Evolutionary conservation across 2,888 invertebrate species (phyloP).

Genomic region (Tenthredo amoena): DNA sequence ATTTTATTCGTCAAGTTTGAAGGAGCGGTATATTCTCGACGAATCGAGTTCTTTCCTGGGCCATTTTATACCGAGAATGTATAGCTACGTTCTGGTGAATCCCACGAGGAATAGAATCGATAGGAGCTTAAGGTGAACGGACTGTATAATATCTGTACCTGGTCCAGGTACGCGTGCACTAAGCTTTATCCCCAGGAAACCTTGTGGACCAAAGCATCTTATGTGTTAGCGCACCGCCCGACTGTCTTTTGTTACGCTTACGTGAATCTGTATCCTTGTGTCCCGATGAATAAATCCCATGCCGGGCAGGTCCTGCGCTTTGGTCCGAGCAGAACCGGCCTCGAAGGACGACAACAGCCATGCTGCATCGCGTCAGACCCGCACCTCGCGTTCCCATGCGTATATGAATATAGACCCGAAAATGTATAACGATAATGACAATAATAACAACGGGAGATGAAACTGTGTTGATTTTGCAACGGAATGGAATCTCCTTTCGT

Average conservation of each 20-base stretch:
- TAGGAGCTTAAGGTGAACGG: constrained; percentile 48
- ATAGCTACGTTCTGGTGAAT: constrained; percentile 10
- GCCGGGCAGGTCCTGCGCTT: constrained; percentile 34
- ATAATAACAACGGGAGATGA: not conserved
- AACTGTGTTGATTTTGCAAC: constrained; percentile 1
- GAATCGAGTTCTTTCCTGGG: not conserved
- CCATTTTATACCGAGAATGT: not conserved
- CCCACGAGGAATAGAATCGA: constrained; percentile 40
- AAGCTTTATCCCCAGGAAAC: constrained; percentile 49
- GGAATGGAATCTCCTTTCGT: not conserved
- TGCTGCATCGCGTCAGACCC: not conserved
- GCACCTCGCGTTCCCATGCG: constrained; percentile 16
- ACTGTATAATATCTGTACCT: constrained; percentile 51
- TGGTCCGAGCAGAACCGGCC: not conserved
- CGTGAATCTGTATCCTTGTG: constrained; percentile 43
- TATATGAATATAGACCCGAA: not conserved
- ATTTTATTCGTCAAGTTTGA: constrained; percentile 19
- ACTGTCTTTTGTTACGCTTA: constrained; percentile 50
- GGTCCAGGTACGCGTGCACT: constrained; percentile 52
- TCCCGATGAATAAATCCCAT: constrained; percentile 38
- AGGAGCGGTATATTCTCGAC: not conserved
- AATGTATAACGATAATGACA: not conserved
- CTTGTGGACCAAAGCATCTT: constrained; percentile 42
- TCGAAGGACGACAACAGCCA: not conserved
- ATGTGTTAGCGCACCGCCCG: constrained; percentile 26